These are phyloP conservation scores for Periophthalmus modestus DNA, from an alignment of 2,113 vertebrate species.

Conservation along the genomic window DNA sequence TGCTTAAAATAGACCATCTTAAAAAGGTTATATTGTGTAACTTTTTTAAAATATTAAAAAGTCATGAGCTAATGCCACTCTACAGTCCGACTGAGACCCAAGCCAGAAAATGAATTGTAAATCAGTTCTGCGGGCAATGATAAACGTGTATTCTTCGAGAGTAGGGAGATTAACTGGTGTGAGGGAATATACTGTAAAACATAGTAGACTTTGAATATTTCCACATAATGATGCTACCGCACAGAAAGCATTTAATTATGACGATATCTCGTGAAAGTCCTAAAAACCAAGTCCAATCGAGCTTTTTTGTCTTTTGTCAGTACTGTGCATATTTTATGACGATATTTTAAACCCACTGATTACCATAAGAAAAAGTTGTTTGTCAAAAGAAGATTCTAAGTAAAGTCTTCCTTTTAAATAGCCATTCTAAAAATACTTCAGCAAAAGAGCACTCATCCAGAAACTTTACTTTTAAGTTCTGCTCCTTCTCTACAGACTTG, in stretches of 20 bases:
- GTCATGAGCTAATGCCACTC: background rate
- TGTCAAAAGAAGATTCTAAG: background rate
- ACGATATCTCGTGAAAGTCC: too few relatives aligned
- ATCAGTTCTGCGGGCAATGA: background rate
- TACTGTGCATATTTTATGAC: background rate
- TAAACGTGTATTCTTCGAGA: background rate
- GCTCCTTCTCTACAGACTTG: background rate
- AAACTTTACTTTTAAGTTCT: background rate
- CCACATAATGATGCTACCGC: background rate
- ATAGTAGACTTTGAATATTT: background rate
- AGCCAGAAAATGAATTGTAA: background rate
- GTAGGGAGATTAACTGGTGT: background rate
- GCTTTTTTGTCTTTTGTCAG: too few relatives aligned
- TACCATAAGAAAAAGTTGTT: background rate
- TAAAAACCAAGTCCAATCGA: too few relatives aligned
- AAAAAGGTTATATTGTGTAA: background rate
- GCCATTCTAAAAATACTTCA: background rate
- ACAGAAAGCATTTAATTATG: background rate
- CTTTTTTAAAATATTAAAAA: background rate
- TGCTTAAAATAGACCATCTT: background rate
- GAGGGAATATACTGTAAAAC: background rate
- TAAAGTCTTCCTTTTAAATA: background rate
- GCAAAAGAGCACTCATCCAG: background rate
- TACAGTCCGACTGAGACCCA: background rate
- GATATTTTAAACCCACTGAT: background rate